Conservation (phyloP, 2,113 vertebrate species). For the Terrapene triunguis region DNA sequence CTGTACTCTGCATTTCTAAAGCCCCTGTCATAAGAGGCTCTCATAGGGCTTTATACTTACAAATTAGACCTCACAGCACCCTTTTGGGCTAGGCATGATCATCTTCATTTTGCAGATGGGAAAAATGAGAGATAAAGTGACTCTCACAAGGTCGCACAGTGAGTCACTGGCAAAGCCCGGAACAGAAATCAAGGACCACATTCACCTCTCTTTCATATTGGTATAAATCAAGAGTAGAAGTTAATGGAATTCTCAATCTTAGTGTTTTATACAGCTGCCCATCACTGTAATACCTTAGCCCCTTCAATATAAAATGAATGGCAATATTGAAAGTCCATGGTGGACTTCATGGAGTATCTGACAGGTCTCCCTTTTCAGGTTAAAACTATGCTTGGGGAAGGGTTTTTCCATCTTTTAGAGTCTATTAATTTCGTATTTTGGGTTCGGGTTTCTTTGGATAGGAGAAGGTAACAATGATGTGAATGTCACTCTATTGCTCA, state of each 20-base stretch:
- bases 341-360: neutral
- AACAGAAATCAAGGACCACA: constrained; percentile 32
- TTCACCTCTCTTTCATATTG: constrained; percentile 38
- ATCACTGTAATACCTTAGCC: constrained; percentile 1
- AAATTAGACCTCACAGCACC: constrained; percentile 45
- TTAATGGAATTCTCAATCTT: constrained; percentile 26
- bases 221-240: constrained; percentile 56
- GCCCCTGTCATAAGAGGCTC: constrained; percentile 50
- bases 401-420: neutral
- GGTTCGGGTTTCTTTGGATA: neutral
- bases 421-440: neutral
- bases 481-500: neutral
- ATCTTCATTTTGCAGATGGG: constrained; percentile 27
- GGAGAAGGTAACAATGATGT: neutral
- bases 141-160: constrained; percentile 43
- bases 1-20: neutral
- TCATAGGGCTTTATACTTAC: constrained; percentile 38
- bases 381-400: neutral
- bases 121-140: constrained; percentile 44
- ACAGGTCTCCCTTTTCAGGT: neutral
- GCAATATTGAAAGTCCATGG: neutral
- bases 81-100: neutral
- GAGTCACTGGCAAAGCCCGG: constrained; percentile 19
- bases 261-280: neutral
- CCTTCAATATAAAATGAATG: constrained; percentile 26